These are phyloP conservation scores for Bombus waltoni DNA, from an alignment of 1,140 invertebrate genomes.

Conservation along the genomic window DNA sequence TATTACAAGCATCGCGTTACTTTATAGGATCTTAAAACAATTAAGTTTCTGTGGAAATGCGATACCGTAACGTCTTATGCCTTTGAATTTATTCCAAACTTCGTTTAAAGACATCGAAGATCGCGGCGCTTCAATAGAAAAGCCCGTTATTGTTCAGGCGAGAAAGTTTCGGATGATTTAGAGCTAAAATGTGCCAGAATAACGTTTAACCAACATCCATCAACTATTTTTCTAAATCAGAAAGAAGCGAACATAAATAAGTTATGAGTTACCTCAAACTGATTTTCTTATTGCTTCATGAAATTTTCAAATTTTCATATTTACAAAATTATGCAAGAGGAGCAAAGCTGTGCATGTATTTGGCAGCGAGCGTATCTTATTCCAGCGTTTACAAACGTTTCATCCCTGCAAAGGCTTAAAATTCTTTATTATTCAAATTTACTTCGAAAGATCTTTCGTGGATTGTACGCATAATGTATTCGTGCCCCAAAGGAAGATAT, in stretches of 20 bases:
- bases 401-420: background rate
- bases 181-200: background rate
- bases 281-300: background rate
- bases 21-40: background rate
- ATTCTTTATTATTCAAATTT: conserved; percentile 8
- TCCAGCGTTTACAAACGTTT: background rate
- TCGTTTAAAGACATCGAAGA: background rate
- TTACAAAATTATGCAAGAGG: background rate
- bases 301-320: background rate
- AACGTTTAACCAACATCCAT: background rate
- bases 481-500: background rate
- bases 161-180: background rate
- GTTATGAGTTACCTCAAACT: no score
- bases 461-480: background rate
- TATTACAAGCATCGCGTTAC: background rate
- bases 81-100: conserved; percentile 19
- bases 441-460: background rate
- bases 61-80: background rate
- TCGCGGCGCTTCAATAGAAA: background rate
- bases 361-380: no score
- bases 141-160: background rate
- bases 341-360: no score
- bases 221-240: background rate
- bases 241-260: no score
- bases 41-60: background rate